Evolutionary conservation across 2,888 invertebrate genomes (phyloP), one percentile per base, ranked within the genome.

Genomic region (Agriopis leucophaearia): DNA sequence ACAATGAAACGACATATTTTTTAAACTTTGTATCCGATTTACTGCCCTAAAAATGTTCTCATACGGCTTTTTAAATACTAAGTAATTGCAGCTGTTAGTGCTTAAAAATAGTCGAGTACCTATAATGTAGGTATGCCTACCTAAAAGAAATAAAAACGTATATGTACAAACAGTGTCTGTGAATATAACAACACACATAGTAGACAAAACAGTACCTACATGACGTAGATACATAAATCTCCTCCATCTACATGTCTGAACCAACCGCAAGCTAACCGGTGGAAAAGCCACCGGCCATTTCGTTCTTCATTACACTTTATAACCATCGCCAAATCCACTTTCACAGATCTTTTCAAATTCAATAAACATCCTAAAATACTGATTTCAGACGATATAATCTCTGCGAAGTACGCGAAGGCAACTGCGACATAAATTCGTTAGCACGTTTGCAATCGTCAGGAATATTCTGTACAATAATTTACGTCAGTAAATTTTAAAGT

Each of bases 401-500:
- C 78, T 78, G 79, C 84, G 84, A 87, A 88, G 86, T 84, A 83
- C 84, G 82, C 85, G 86, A 88, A 88, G 88, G 87, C 91, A 87
- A 86, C 84, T 78, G 83, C 79, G 79, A 82, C 85, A 92, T 93
- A 92, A 93, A 94, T 93, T 92, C 88, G 91, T 94, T 92, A 88
- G 88, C 92, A 86, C 89, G 83, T 85, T 80, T 88, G 89, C 89
- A 90, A 90, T 92, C 91, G 87, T 92, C 91, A 87, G 82, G 83
- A 88, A 88, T 89, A 89, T 86, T 86, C 86, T 82, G 82, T 85
- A 87, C 77, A 85, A 90, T 91, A 91, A 91, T 83, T 93, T 88
- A 92, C 88, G 73, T 82, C 85, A 81, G 85, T 94, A 92, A 90
- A 92, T 94, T 92, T 91, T 87, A 91, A 93, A 94, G 92, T 93